A percentile compares a stretch with the other conserved stretches of the same genome.
phyloP scores from a whole-genome alignment of 1,140 invertebrate species.

The Trichonephila inaurata region DNA sequence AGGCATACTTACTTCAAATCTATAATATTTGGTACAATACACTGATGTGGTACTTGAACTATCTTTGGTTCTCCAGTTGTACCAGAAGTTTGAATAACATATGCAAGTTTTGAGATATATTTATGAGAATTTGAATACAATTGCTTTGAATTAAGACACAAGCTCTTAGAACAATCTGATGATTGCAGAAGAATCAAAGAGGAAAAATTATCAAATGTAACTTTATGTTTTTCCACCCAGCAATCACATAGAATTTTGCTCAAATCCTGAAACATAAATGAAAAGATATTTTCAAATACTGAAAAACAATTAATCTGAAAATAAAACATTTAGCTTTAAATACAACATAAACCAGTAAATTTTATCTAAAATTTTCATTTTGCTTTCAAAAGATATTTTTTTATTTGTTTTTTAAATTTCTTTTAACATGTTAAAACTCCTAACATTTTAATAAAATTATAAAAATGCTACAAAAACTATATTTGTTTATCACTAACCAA shows the following conservation, averaged over 20 bases:
- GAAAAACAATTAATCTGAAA: background rate
- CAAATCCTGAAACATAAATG: slow-evolving; percentile 35
- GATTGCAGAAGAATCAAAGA: slow-evolving; percentile 35
- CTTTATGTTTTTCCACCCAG: slow-evolving; percentile 29
- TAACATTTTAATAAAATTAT: too few relatives aligned
- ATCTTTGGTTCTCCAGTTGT: slow-evolving; percentile 74
- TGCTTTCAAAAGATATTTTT: background rate
- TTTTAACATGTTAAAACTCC: background rate
- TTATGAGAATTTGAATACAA: background rate
- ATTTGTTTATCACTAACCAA: too few relatives aligned
- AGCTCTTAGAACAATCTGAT: background rate
- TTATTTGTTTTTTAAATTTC: background rate
- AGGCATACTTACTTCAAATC: slow-evolving; percentile 62
- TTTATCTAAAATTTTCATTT: background rate
- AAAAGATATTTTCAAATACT: background rate
- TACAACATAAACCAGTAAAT: too few relatives aligned
- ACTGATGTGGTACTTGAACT: slow-evolving; percentile 68
- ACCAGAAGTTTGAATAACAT: slow-evolving; percentile 73
- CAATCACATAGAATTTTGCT: slow-evolving; percentile 31
- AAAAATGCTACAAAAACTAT: too few relatives aligned
- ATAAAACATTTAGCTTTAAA: background rate
- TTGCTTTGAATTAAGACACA: background rate
- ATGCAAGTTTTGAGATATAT: slow-evolving; percentile 39
- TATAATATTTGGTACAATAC: slow-evolving; percentile 74
- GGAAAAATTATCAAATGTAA: background rate